These are phyloP conservation scores for Sphaerophoria rueppellii DNA, from an alignment of 2,888 invertebrate genomes.

Conservation along the genomic window DNA sequence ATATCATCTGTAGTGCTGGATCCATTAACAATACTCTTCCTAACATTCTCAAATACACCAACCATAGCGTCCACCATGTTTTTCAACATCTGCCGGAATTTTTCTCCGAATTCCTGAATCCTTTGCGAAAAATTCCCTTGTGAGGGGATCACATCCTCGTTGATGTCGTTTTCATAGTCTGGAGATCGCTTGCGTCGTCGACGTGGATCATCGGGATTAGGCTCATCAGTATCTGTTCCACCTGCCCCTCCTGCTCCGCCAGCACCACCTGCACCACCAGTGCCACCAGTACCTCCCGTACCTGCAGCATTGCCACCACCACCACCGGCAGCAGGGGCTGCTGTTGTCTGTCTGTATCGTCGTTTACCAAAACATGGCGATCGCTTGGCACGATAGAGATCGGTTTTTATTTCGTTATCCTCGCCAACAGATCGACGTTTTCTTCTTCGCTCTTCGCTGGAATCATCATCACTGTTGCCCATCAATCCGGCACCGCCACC, in stretches of 20 bases:
- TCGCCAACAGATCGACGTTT: conserved; percentile 64
- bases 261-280: too few relatives aligned
- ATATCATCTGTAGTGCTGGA: neutral
- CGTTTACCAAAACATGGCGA: conserved; percentile 37
- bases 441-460: conserved; percentile 71
- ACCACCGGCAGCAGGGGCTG: neutral
- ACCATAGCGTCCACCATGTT: conserved; percentile 76
- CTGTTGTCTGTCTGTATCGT: conserved; percentile 2
- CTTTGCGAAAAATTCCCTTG: conserved; percentile 56
- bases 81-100: conserved; percentile 60
- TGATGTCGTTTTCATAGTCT: conserved; percentile 35
- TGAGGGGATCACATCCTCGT: conserved; percentile 77
- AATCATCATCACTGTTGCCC: conserved; percentile 28
- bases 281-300: neutral
- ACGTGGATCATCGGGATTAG: conserved; percentile 1
- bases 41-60: conserved; percentile 52
- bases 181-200: conserved; percentile 76
- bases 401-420: neutral
- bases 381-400: conserved; percentile 26
- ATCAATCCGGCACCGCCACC: neutral
- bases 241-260: too few relatives aligned
- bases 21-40: neutral
- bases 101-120: conserved; percentile 70
- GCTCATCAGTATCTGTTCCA: too few relatives aligned
- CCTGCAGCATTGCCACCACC: neutral